phyloP scores from a whole-genome alignment of 2,888 invertebrate genomes.

The Macaria notata region DNA sequence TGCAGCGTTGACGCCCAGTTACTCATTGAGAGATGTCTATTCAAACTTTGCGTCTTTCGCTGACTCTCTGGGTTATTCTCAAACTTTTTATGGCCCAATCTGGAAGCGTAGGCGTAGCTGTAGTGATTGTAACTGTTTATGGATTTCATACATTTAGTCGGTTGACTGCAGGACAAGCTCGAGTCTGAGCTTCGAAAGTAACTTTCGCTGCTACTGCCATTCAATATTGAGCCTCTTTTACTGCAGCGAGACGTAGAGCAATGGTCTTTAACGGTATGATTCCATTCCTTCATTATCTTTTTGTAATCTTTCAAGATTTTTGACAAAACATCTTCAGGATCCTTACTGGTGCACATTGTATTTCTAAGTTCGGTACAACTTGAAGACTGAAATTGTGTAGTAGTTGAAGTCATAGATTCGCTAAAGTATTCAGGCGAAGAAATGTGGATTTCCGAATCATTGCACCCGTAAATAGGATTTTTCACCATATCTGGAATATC shows the following conservation, averaged over 20 bases:
- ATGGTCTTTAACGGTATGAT: slow-evolving; percentile 68
- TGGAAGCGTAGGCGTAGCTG: slow-evolving; percentile 54
- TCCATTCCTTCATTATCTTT: slow-evolving; percentile 78
- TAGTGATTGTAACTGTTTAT: slow-evolving; percentile 49
- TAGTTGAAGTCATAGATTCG: slow-evolving; percentile 57
- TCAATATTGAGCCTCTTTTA: slow-evolving; percentile 52
- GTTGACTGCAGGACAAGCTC: slow-evolving; percentile 60
- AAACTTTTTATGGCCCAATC: slow-evolving; percentile 43
- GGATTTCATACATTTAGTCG: slow-evolving; percentile 53
- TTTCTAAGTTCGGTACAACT: slow-evolving; percentile 71
- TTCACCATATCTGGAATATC: slow-evolving; percentile 66
- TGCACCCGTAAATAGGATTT: slow-evolving; percentile 71
- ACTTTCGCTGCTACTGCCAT: slow-evolving; percentile 58
- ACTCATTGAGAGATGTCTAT: slow-evolving; percentile 53
- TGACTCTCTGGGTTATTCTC: slow-evolving; percentile 37
- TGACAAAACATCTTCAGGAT: slow-evolving; percentile 52
- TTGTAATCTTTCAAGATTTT: slow-evolving; percentile 72
- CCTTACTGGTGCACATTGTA: slow-evolving; percentile 57
- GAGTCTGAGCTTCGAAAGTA: slow-evolving; percentile 67
- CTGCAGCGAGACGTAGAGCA: slow-evolving; percentile 54
- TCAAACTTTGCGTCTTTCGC: slow-evolving; percentile 59
- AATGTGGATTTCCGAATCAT: slow-evolving; percentile 56
- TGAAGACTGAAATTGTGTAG: slow-evolving; percentile 67
- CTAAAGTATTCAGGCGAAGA: slow-evolving; percentile 57
- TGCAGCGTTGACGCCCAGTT: slow-evolving; percentile 62